phyloP scores from a whole-genome alignment of 2,888 invertebrate genomes.

The Drosophila neoperkinsi region DNA sequence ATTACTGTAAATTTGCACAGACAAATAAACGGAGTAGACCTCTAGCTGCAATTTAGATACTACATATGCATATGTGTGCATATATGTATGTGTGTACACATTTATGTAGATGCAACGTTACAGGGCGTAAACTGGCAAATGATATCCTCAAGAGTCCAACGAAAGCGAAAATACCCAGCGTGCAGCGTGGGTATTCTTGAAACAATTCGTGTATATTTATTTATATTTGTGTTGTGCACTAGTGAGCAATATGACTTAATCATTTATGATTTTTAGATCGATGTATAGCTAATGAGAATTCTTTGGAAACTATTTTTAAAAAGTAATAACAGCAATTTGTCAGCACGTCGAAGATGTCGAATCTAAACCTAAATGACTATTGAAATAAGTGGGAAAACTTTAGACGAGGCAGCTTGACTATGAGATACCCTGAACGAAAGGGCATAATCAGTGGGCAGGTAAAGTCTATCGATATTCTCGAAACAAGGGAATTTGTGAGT shows the following conservation, averaged over 20 bases:
- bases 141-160: neutral
- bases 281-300: neutral
- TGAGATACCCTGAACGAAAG: neutral
- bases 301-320: neutral
- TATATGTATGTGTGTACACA: neutral
- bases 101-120: conserved; percentile 2
- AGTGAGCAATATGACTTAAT: neutral
- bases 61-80: neutral
- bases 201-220: neutral
- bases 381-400: neutral
- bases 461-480: neutral
- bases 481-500: neutral
- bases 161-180: conserved; percentile 4
- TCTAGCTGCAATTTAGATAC: conserved; percentile 6
- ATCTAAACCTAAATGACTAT: neutral
- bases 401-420: neutral
- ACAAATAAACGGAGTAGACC: conserved; percentile 46
- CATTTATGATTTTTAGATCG: neutral
- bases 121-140: neutral
- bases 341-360: neutral
- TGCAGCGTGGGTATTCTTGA: neutral
- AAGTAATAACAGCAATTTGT: neutral
- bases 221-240: neutral
- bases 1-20: conserved; percentile 70
- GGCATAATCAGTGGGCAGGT: neutral